A percentile compares a stretch with the other conserved stretches of the same genome.
These are phyloP conservation scores for Sparidentex hasta DNA, from an alignment of 2,797 vertebrate species.

Conservation along the genomic window DNA sequence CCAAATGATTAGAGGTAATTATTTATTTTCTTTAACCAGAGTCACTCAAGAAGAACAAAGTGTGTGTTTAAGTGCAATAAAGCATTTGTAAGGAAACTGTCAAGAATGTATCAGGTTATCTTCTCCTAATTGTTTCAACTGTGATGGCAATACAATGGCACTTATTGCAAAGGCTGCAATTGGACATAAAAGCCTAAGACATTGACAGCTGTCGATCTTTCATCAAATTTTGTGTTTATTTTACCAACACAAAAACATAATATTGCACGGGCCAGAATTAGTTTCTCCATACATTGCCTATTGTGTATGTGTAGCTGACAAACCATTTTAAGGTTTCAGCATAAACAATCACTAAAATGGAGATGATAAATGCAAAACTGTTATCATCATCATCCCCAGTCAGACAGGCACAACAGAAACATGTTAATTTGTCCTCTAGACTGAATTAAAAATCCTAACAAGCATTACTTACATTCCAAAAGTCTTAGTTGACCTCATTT, in stretches of 20 bases:
- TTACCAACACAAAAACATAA: background rate
- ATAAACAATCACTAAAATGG: constrained; percentile 2
- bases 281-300: background rate
- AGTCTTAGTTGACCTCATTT: constrained; percentile 31
- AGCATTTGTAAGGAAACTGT: background rate
- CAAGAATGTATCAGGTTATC: background rate
- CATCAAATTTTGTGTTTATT: background rate
- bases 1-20: background rate
- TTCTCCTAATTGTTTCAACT: background rate
- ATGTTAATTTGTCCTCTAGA: background rate
- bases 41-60: background rate
- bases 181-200: background rate
- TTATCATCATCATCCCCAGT: background rate
- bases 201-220: background rate
- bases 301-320: background rate
- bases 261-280: background rate
- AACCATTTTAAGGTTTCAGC: background rate
- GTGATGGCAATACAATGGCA: too few species aligned
- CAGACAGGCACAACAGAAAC: background rate
- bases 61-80: background rate
- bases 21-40: background rate
- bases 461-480: constrained; percentile 13
- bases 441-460: constrained; percentile 31
- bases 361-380: constrained; percentile 1
- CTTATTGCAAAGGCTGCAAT: background rate